These are phyloP conservation scores for Anoplolepis gracilipes DNA, from an alignment of 1,140 invertebrate genomes.

Conservation along the genomic window DNA sequence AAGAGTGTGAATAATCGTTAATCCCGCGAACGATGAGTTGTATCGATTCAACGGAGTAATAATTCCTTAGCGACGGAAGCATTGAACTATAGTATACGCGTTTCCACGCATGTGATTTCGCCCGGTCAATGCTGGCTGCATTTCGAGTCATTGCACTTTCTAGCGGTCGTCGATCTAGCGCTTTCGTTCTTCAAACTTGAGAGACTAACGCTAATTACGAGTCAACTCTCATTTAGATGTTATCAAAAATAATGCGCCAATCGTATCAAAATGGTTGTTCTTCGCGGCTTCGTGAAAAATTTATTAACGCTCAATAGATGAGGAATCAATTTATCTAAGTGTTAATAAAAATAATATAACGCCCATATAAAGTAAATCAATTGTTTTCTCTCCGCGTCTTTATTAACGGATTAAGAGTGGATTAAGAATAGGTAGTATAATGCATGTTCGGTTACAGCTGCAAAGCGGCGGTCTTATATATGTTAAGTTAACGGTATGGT, in stretches of 20 bases:
- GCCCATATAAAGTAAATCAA: neutral
- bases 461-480: slow-evolving; percentile 10
- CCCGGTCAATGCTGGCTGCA: slow-evolving; percentile 12
- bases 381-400: neutral
- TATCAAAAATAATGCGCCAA: neutral
- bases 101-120: slow-evolving; percentile 35
- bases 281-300: neutral
- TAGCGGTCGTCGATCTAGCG: neutral
- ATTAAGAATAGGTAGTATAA: slow-evolving; percentile 32
- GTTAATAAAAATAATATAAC: neutral
- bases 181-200: slow-evolving; percentile 8
- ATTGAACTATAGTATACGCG: neutral
- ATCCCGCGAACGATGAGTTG: neutral
- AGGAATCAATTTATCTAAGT: neutral
- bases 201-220: slow-evolving; percentile 11
- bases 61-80: slow-evolving; percentile 11
- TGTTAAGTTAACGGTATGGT: slow-evolving; percentile 50
- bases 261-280: neutral
- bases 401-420: neutral
- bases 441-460: slow-evolving; percentile 10
- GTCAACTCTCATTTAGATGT: neutral
- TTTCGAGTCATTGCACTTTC: slow-evolving; percentile 42
- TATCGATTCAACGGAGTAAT: slow-evolving; percentile 49
- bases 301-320: neutral
- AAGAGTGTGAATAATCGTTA: neutral